Conservation (phyloP, 2,113 vertebrate species). For the Mastomys coucha region DNA sequence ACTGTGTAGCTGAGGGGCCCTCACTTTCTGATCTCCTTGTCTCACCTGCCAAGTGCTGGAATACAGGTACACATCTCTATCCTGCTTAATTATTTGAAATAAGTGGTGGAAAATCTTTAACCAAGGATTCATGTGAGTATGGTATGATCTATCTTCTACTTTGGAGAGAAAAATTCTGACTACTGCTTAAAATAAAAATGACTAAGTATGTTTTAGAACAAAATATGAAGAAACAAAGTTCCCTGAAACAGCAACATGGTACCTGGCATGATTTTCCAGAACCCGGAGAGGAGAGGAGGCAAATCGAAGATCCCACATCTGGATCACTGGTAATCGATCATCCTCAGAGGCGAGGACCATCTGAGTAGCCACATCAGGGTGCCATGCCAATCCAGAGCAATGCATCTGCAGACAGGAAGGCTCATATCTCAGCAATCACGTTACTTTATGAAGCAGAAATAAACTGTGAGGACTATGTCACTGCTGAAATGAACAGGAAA, state of each 20-base stretch:
- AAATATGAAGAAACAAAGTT: conserved; percentile 24
- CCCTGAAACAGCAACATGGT: conserved; percentile 29
- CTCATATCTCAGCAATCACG: conserved; percentile 42
- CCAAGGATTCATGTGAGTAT: neutral
- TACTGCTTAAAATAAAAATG: conserved; percentile 40
- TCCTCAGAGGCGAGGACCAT: conserved; percentile 97
- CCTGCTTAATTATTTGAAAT: neutral
- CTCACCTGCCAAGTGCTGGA: neutral
- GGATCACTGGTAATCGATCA: conserved; percentile 96
- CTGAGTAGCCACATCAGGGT: conserved; percentile 98
- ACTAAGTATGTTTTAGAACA: neutral
- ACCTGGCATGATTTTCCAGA: conserved; percentile 97
- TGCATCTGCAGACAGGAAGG: conserved; percentile 92
- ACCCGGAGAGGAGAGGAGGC: conserved; percentile 96
- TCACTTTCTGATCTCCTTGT: neutral
- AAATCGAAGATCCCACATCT: conserved; percentile 99
- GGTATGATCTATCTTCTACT: neutral
- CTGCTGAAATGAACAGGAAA: conserved; percentile 24
- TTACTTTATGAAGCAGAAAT: conserved; percentile 24
- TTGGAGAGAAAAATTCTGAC: conserved; percentile 26
- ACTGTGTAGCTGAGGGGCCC: neutral
- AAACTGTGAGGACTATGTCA: neutral
- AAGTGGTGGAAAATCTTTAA: conserved; percentile 23
- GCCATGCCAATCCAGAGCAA: conserved; percentile 97
- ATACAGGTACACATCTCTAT: neutral